Evolutionary conservation across 1,140 invertebrate species (phyloP).

Genomic region (Rhagoletis zephyria): DNA sequence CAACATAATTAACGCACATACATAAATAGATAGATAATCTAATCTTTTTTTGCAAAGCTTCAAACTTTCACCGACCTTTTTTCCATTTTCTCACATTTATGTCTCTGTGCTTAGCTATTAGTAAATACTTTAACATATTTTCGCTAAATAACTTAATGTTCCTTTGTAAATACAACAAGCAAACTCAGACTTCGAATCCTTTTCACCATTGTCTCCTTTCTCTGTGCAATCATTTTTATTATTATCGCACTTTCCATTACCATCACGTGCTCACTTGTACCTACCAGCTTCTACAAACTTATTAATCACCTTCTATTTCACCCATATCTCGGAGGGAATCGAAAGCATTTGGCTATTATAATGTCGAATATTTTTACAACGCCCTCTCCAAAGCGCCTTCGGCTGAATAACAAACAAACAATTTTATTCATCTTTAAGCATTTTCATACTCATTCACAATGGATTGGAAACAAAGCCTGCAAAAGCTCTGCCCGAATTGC

Average conservation of each 20-base stretch:
- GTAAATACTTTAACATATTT: constrained; percentile 26
- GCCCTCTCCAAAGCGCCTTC: background rate
- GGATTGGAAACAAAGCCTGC: constrained; percentile 20
- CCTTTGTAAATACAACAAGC: no score
- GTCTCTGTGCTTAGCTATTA: background rate
- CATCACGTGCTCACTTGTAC: background rate
- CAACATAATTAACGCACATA: background rate
- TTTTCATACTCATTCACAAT: constrained; percentile 10
- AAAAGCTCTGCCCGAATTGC: background rate
- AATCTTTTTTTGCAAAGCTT: background rate
- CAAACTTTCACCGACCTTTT: background rate
- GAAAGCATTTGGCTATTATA: background rate
- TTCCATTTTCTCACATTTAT: background rate
- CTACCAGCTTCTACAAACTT: background rate
- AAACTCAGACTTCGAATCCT: background rate
- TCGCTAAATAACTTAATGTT: constrained; percentile 8
- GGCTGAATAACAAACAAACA: constrained; percentile 12
- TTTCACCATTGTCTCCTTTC: background rate
- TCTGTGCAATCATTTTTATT: background rate
- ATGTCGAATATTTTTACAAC: background rate
- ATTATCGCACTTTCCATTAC: background rate
- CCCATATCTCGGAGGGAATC: constrained; percentile 17
- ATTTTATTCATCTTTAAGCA: background rate
- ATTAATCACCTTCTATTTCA: constrained; percentile 17
- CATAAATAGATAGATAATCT: no score